phyloP scores from a whole-genome alignment of 2,113 vertebrate species.

The Channa maculata region DNA sequence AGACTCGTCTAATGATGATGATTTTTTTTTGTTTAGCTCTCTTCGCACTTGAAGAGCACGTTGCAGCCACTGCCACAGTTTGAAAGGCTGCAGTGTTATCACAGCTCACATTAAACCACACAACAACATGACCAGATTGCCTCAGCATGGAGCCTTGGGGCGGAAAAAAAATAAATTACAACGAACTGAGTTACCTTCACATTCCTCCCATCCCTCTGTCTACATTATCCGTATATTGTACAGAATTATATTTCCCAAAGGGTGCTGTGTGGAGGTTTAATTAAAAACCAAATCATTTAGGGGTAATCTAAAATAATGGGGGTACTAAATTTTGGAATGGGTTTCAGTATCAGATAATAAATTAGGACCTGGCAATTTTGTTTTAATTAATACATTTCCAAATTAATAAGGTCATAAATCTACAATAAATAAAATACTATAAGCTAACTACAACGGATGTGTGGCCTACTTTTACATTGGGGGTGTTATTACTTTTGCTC shows the following conservation, averaged over 20 bases:
- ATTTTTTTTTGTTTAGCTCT: constrained; percentile 37
- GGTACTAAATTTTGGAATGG: not conserved
- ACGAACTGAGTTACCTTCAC: not conserved
- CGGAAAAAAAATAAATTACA: not conserved
- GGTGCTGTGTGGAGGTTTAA: constrained; percentile 3
- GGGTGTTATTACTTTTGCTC: too few relatives aligned
- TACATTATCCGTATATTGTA: not conserved
- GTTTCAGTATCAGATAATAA: too few relatives aligned
- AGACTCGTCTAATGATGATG: constrained; percentile 29
- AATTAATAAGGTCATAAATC: not conserved
- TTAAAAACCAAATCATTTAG: not conserved
- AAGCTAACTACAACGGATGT: too few relatives aligned
- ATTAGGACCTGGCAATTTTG: not conserved
- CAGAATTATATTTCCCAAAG: not conserved
- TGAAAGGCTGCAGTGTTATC: constrained; percentile 1
- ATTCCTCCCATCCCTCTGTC: not conserved
- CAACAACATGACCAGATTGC: not conserved
- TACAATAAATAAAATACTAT: not conserved
- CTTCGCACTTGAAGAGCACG: constrained; percentile 2
- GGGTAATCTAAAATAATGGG: not conserved
- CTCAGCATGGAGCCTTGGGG: not conserved
- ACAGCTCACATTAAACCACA: not conserved
- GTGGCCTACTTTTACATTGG: too few relatives aligned
- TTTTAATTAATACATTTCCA: not conserved
- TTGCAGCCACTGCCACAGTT: constrained; percentile 10